phyloP scores from a whole-genome alignment of 2,797 vertebrate species.

The Eulemur rubriventer region DNA sequence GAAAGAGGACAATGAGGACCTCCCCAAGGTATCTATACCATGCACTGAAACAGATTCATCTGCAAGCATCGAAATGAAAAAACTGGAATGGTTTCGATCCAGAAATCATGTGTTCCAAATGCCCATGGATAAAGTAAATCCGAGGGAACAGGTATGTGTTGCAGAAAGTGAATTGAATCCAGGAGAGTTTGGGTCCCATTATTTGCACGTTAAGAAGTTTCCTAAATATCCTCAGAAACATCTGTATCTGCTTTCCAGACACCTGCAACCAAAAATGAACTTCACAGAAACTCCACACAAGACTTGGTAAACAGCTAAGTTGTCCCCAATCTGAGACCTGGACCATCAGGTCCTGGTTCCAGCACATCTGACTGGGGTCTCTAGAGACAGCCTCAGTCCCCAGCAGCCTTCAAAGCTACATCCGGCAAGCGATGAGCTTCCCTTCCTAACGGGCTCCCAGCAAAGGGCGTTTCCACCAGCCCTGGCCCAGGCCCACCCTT shows the following conservation, averaged over 20 bases:
- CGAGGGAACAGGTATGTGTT: neutral
- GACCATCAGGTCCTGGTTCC: neutral
- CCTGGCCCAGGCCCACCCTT: neutral
- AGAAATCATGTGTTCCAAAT: neutral
- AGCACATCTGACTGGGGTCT: neutral
- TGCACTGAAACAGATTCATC: neutral
- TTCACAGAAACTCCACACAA: no score
- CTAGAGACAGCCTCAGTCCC: rapidly evolving
- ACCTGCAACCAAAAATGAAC: neutral
- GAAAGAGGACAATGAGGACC: neutral
- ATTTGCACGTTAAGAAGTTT: neutral
- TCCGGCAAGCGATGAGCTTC: neutral
- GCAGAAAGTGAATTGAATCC: neutral
- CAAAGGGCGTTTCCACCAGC: neutral
- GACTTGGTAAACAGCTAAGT: neutral
- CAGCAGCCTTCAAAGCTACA: no score
- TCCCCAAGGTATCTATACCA: rapidly evolving
- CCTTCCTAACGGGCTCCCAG: neutral
- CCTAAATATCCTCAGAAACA: neutral
- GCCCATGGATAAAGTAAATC: neutral
- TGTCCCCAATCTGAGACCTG: neutral
- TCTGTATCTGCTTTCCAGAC: neutral
- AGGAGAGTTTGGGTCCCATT: no score
- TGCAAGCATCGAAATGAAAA: neutral
- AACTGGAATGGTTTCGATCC: neutral